Conservation (phyloP, 1,140 invertebrate genomes). For the Chironomus striatipennis region DNA sequence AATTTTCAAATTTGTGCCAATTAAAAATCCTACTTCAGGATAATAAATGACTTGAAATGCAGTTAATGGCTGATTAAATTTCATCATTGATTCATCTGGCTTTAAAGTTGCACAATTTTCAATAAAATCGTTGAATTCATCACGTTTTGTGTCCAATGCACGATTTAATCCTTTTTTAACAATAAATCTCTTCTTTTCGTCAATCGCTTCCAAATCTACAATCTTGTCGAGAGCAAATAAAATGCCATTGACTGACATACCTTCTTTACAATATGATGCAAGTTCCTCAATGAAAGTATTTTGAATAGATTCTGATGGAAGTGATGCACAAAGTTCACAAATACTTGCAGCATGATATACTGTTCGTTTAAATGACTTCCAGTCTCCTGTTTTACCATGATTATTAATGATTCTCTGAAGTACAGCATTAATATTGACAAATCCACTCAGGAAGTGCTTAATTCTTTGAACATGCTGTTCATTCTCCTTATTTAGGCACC, state of each 20-base stretch:
- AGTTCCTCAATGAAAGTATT: neutral
- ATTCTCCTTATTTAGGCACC: slow-evolving; percentile 23
- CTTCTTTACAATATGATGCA: neutral
- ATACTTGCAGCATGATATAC: neutral
- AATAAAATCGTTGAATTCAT: neutral
- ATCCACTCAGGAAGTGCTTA: neutral
- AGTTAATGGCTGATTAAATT: neutral
- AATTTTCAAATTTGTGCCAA: slow-evolving; percentile 47
- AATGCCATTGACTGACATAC: neutral
- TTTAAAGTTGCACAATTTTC: neutral
- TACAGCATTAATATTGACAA: neutral
- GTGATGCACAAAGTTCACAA: neutral
- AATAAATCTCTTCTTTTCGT: neutral
- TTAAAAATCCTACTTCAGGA: slow-evolving; percentile 61
- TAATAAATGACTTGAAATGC: slow-evolving; percentile 48
- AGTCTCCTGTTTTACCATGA: neutral
- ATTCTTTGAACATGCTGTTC: neutral
- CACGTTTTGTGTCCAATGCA: neutral
- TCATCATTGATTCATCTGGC: neutral
- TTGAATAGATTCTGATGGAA: neutral
- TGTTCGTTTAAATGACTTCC: slow-evolving; percentile 17
- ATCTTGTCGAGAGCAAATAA: slow-evolving; percentile 14
- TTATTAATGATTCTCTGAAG: neutral
- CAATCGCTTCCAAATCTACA: slow-evolving; percentile 12
- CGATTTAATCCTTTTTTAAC: slow-evolving; percentile 2